Evolutionary conservation across 2,888 invertebrate species (phyloP), one percentile per base, ranked within the genome.

Genomic region (Ariolimax columbianus): DNA sequence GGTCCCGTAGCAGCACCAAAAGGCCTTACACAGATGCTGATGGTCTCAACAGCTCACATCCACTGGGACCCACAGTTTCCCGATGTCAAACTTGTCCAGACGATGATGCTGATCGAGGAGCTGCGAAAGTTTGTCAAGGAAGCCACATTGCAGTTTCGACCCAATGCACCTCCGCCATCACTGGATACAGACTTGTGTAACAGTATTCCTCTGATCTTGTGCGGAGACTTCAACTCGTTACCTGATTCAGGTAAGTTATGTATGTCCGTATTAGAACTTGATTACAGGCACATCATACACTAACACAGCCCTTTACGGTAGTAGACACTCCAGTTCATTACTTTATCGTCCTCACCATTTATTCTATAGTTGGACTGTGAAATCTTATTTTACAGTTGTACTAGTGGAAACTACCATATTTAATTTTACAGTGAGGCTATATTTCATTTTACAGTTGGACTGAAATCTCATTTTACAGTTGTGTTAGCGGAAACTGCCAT

Each of bases 51-150:
- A 47, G 99, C 99, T 59, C 99, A 99, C 95, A 98, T 99, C 91
- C 99, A 99, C 94, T 99, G 99, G 99, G 99, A 99, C 95, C 99
- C 99, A 0, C 99, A 99, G 95, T 99, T 97, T 95, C 98, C 99
- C 94, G 99, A 99, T 95, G 99, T 99, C 77, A 99, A 99, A 95
- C 96, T 99, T 75, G 98, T 99, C 89, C 99, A 99, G 95, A 98
- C 98, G 55, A 98, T 99, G 97, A 99, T 99, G 98, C 95, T 99
- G 90, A 97, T 98, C 95, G 97, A 98, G 94, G 99, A 99, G 94
- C 95, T 99, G 90, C 96, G 97, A 93, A 95, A 96, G 87, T 97
- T 94, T 85, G 91, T 92, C 59, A 92, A 93, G 86, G 93, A 93
- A 72, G 89, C 90, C 40, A 70, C 77, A 47, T 36, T 83, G 78